Evolutionary conservation across 2,888 invertebrate genomes (phyloP), one percentile per base, ranked within the genome.

Genomic region (Caenorhabditis zanzibari): DNA sequence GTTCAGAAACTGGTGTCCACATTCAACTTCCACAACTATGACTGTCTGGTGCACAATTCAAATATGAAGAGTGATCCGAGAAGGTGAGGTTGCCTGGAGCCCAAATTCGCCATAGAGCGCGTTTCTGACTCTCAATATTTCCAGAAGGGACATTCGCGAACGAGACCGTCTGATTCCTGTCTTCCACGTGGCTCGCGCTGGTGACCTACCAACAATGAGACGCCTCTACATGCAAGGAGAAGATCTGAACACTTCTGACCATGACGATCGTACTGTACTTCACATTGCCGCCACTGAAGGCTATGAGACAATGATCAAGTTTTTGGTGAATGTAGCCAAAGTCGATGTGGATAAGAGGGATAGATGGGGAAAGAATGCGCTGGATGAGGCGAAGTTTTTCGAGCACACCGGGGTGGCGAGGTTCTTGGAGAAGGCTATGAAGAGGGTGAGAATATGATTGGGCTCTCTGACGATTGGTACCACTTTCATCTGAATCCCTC

Each of bases 11-110:
- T 88, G 7, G 92, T 88, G 66, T 69, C 75, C 2, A 95, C 95
- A 79, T 98, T 97, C 93, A 98, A 98, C 93, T 98, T 98, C 94
- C 97, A 97, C 94, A 96, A 97, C 92, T 98, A 97, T 92, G 92
- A 91, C 75, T 88, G 85, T 63, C 81, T 92, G 47, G 86, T 90
- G 22, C 90, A 92, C 68, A 86, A 88, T 16, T 81, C 77, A 0
- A 81, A 63, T 26, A 73, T 73, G 26, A 86, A 86, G 59, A 71
- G 76, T 58, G 86, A 86, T 68, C 86, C 85, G n/a, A 61, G 85
- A 68, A 38, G 73, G 44, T 41, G n/a, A 44, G 35, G 4, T 35
- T 19, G 16, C 24, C 2, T 10, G 19, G n/a, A 28, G 28, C 12
- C n/a, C n/a, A n/a, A n/a, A n/a, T n/a, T n/a, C n/a, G n/a, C n/a